A percentile compares a stretch with the other conserved stretches of the same genome.
These are phyloP conservation scores for Dasysyrphus albostriatus DNA, from an alignment of 2,888 invertebrate genomes.

Conservation along the genomic window DNA sequence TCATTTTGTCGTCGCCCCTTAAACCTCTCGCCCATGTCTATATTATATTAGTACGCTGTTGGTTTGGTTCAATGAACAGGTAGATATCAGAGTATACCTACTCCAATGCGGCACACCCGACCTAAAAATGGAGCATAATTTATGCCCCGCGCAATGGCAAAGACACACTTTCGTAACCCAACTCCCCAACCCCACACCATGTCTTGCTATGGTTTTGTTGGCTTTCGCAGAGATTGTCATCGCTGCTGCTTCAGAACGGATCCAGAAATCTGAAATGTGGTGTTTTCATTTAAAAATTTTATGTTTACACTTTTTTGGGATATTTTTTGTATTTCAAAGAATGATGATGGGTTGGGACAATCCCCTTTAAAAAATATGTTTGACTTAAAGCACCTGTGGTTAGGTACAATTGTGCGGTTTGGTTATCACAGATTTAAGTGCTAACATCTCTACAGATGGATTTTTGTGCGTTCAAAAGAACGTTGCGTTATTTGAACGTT, in stretches of 20 bases:
- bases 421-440: not conserved
- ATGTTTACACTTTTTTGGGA: slow-evolving; percentile 47
- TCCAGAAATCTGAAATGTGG: slow-evolving; percentile 52
- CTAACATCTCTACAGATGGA: slow-evolving; percentile 7
- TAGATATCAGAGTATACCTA: not conserved
- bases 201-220: slow-evolving; percentile 1
- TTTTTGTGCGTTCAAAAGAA: not conserved
- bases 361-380: not conserved
- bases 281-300: slow-evolving; percentile 41
- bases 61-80: slow-evolving; percentile 12
- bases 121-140: slow-evolving; percentile 37
- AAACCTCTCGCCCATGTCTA: not conserved
- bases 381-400: slow-evolving; percentile 26
- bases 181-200: not conserved
- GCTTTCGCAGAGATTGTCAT: slow-evolving; percentile 31
- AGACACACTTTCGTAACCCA: slow-evolving; percentile 13
- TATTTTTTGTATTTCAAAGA: slow-evolving; percentile 25
- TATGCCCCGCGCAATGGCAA: slow-evolving; percentile 27
- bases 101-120: slow-evolving; percentile 30
- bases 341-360: not conserved
- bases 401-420: not conserved
- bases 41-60: not conserved
- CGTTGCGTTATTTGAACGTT: not conserved
- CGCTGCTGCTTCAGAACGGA: slow-evolving; percentile 12
- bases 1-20: not conserved